Evolutionary conservation across 2,113 vertebrate species (phyloP), one percentile per base, ranked within the genome.

Genomic region (Centropus bengalensis): DNA sequence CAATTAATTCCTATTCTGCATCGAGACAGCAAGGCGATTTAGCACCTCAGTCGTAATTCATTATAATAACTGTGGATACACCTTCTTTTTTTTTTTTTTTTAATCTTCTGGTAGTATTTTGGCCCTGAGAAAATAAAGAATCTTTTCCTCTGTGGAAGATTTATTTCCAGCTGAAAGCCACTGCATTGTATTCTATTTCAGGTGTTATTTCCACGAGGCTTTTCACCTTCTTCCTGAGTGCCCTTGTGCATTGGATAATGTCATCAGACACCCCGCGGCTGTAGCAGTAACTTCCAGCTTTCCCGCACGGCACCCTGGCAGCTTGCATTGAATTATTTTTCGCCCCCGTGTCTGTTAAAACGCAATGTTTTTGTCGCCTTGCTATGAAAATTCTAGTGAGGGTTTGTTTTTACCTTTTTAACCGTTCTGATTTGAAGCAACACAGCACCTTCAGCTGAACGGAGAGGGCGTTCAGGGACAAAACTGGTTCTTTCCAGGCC

Each of bases 221-320:
- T 70, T 89, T 58, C 42, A 18, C 23, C 18, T 56, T 58, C 22
- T n/a, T 82, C 60, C 77, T 58, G 18, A 17, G 6, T 24, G 5
- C 36, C 6, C 27, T 10, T 27, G 26, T 27, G 1, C 0, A 0
- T n/a, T 38, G 55, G 38, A 6, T 36, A 8, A 10, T 6, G 22
- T 22, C 14, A 44, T 20, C 4, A 10, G 20, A 27, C 33, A 58
- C 49, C 26, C 14, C 55, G 54, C 9, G 2, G 59, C 66, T 64
- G 27, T 27, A n/a, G 19, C 32, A 30, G 18, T 18, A 13, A 27
- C 36, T 56, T 33, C 3, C 14, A 1, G 5, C 40, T 40, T 58
- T 62, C 17, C 60, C 86, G 5, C 19, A 3, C 38, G 16, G 44
- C 12, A 14, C 32, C 19, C 21, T 73, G 42, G 10, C 32, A 67